phyloP scores from a whole-genome alignment of 2,888 invertebrate species.

The Charanyca ferruginea region DNA sequence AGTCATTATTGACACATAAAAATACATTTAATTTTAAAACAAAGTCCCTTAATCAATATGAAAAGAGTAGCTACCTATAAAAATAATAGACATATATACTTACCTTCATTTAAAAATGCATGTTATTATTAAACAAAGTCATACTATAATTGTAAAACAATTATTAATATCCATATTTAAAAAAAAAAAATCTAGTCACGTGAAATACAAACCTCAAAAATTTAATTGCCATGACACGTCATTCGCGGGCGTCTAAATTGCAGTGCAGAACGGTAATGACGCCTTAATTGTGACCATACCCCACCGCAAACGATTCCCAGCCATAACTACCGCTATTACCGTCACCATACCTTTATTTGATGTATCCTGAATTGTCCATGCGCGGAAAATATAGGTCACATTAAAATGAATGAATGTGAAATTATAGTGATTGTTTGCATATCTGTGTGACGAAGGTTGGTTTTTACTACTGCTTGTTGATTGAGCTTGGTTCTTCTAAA shows the following conservation, averaged over 20 bases:
- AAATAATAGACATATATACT: too few relatives aligned
- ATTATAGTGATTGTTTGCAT: constrained; percentile 21
- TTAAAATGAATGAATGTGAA: constrained; percentile 30
- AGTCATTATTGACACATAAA: too few relatives aligned
- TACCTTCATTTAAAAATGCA: too few relatives aligned
- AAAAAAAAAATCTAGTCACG: neutral
- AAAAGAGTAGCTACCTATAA: too few relatives aligned
- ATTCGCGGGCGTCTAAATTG: constrained; percentile 45
- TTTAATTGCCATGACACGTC: constrained; percentile 22
- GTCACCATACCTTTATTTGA: constrained; percentile 34
- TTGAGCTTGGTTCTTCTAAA: too few relatives aligned
- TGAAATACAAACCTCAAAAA: constrained; percentile 15
- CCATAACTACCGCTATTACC: constrained; percentile 43
- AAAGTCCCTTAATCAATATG: too few relatives aligned
- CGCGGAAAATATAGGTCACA: constrained; percentile 39
- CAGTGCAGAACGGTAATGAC: constrained; percentile 38
- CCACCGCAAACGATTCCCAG: constrained; percentile 29
- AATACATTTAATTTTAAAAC: too few relatives aligned
- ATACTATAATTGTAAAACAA: too few relatives aligned
- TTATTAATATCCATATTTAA: too few relatives aligned
- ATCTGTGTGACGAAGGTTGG: neutral
- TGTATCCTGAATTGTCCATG: constrained; percentile 38
- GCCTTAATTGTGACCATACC: constrained; percentile 44
- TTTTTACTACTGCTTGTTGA: neutral
- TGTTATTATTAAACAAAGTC: too few relatives aligned